Conservation (phyloP, 2,888 invertebrate genomes). For the Phengaris arion region DNA sequence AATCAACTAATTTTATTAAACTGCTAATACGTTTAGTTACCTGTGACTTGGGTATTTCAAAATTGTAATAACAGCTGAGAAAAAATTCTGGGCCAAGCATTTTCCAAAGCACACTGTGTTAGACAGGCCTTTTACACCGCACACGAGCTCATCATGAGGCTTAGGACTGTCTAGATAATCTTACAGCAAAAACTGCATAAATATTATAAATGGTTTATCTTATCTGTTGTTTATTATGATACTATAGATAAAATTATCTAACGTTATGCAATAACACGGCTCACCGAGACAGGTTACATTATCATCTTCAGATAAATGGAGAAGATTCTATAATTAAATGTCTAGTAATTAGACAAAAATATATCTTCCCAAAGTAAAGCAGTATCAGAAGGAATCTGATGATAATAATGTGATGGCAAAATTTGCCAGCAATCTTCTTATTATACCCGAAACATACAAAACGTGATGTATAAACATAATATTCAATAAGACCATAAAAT, state of each 20-base stretch:
- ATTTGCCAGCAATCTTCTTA: neutral
- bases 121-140: neutral
- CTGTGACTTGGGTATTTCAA: too few species aligned
- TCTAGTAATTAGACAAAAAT: neutral
- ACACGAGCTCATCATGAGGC: neutral
- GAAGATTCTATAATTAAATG: neutral
- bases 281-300: neutral
- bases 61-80: too few species aligned
- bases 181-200: neutral
- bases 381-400: neutral
- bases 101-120: neutral
- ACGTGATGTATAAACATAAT: conserved; percentile 1
- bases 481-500: conserved; percentile 29
- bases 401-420: neutral
- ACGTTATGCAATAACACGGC: neutral
- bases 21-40: too few species aligned
- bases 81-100: too few species aligned
- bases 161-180: neutral
- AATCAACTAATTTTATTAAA: neutral
- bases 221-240: neutral
- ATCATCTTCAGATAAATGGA: neutral
- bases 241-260: conserved; percentile 8
- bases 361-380: neutral
- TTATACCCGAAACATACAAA: neutral
- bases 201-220: conserved; percentile 9